Evolutionary conservation across 2,797 vertebrate genomes (phyloP).

Genomic region (Chelidonichthys spinosus): DNA sequence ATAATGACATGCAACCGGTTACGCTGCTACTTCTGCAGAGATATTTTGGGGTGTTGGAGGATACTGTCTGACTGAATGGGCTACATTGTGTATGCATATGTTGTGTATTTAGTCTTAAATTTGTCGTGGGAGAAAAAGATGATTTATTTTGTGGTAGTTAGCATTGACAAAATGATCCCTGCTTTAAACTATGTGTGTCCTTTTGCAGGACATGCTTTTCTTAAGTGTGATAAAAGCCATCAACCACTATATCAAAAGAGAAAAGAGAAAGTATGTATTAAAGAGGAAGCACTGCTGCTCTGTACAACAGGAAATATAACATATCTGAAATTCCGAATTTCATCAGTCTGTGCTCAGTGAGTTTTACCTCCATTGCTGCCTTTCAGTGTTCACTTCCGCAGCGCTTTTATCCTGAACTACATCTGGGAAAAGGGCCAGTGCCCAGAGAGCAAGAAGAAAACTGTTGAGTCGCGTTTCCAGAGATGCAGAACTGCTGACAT

Average conservation of each 20-base stretch:
- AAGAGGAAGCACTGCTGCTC: slow-evolving; percentile 22
- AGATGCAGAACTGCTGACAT: slow-evolving; percentile 71
- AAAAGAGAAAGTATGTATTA: slow-evolving; percentile 21
- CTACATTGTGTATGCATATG: neutral
- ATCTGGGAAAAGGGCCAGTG: slow-evolving; percentile 66
- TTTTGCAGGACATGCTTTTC: slow-evolving; percentile 17
- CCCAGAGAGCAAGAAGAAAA: slow-evolving; percentile 60
- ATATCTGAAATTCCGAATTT: slow-evolving; percentile 52
- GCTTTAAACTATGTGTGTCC: slow-evolving; percentile 11
- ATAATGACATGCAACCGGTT: neutral
- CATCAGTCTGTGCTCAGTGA: slow-evolving; percentile 45
- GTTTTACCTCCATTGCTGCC: slow-evolving; percentile 65
- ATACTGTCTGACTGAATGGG: neutral
- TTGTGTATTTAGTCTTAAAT: neutral
- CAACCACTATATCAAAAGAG: slow-evolving; percentile 25
- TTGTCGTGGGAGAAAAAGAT: neutral
- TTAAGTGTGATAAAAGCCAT: slow-evolving; percentile 29
- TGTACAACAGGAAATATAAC: slow-evolving; percentile 35
- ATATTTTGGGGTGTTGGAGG: neutral
- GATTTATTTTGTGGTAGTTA: neutral
- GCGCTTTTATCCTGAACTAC: slow-evolving; percentile 66
- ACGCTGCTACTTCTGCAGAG: neutral
- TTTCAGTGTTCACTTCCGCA: slow-evolving; percentile 64
- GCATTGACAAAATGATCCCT: neutral
- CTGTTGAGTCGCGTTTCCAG: slow-evolving; percentile 59